Base-by-base conservation (phyloP, 2,113 vertebrate species). In the Narcine bancroftii region DNA sequence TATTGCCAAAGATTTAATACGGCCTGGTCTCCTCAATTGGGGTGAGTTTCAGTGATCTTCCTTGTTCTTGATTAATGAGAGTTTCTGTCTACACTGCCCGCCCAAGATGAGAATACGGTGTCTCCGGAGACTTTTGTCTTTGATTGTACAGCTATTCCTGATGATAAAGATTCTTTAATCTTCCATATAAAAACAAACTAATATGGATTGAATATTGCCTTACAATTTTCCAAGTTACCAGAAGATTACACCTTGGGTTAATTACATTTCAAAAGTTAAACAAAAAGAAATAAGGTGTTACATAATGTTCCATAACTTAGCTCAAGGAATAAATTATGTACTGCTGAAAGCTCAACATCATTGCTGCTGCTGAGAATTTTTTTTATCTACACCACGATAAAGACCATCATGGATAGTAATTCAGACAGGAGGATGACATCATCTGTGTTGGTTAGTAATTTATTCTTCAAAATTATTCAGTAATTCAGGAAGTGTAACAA, bases 41-140 rank as follows among this genome's bases (percentile, higher is more conserved):
- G 53, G 81, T 21, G 2, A 81, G 50, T 53, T 53, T 29, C 77
- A 81, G 45, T 21, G 17, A 60, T 17, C 81, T 63, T 87, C 50
- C 81, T 83, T 85, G 10, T 56, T 85, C 81, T n/a, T 60, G 33
- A 87, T 60, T 60, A 87, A 60, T 60, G 33, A 87, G 81, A 87
- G 19, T 60, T 17, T 1, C 53, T 60, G 33, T 56, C 56, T n/a
- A 33, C 81, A 60, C 33, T 39, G 11, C 21, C 53, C 15, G 33
- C 33, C 81, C 53, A 36, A n/a, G 45, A 81, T 1, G 26, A 53
- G 81, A 60, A 85, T 29, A 85, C 36, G 9, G 0, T 21, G 13
- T n/a, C n/a, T n/a, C 72, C 33, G 10, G 72, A 75, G n/a, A 39
- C 72, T 75, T 75, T 75, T 17, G 19, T 85, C 33, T 60, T 11